These are phyloP conservation scores for Meandrusa payeni DNA, from an alignment of 2,888 invertebrate species.

Conservation along the genomic window DNA sequence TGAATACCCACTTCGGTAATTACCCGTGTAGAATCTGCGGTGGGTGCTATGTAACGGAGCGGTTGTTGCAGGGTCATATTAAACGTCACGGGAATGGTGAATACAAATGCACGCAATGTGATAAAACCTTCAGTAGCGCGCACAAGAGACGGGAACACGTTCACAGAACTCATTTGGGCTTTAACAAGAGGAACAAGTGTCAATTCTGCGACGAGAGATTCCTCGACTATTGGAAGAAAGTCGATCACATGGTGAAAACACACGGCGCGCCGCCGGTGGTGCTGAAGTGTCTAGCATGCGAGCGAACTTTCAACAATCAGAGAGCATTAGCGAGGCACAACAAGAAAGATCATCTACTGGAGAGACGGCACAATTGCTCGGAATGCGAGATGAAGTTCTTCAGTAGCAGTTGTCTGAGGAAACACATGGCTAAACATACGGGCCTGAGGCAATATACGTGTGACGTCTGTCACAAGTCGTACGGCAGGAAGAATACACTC, in stretches of 20 bases:
- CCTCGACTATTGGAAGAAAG: slow-evolving; percentile 49
- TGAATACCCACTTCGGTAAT: slow-evolving; percentile 56
- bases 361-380: slow-evolving; percentile 56
- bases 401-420: slow-evolving; percentile 37
- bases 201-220: slow-evolving; percentile 45
- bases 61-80: slow-evolving; percentile 39
- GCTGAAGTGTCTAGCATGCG: slow-evolving; percentile 52
- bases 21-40: slow-evolving; percentile 49
- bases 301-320: slow-evolving; percentile 46
- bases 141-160: slow-evolving; percentile 35
- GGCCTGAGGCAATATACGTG: slow-evolving; percentile 48
- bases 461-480: slow-evolving; percentile 51
- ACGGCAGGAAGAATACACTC: slow-evolving; percentile 45
- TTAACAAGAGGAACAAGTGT: slow-evolving; percentile 44
- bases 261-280: slow-evolving; percentile 46
- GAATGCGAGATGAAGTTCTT: slow-evolving; percentile 64
- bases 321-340: slow-evolving; percentile 45
- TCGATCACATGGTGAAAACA: slow-evolving; percentile 49
- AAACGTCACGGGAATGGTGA: slow-evolving; percentile 46
- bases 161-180: slow-evolving; percentile 34
- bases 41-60: slow-evolving; percentile 43
- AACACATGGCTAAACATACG: slow-evolving; percentile 54
- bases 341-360: slow-evolving; percentile 60
- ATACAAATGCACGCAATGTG: slow-evolving; percentile 48
- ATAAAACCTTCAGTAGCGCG: slow-evolving; percentile 41